A percentile compares a stretch with the other conserved stretches of the same genome.
Evolutionary conservation across 2,888 invertebrate species (phyloP).

Genomic region (Hemicrepidius hirtus): DNA sequence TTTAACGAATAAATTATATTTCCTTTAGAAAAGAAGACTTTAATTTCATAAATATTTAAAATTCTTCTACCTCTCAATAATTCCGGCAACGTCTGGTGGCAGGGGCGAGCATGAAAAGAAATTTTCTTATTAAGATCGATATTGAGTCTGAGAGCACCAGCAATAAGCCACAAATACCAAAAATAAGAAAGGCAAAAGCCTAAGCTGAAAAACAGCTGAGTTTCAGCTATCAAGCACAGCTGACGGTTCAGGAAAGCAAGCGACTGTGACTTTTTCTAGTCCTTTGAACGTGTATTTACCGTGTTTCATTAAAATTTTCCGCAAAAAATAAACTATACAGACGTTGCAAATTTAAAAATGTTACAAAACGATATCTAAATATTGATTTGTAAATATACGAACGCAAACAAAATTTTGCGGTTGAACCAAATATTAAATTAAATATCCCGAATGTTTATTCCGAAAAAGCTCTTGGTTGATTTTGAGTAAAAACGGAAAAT

Average conservation of each 20-base stretch:
- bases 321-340: not conserved
- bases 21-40: too few relatives aligned
- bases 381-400: not conserved
- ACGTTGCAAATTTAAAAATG: not conserved
- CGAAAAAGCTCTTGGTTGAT: not conserved
- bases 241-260: constrained; percentile 33
- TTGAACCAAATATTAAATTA: not conserved
- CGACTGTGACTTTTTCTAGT: not conserved
- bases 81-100: not conserved
- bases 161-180: constrained; percentile 32
- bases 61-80: not conserved
- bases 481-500: constrained; percentile 6
- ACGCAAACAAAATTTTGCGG: constrained; percentile 1
- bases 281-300: constrained; percentile 22
- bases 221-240: constrained; percentile 36
- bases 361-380: not conserved
- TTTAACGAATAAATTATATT: too few relatives aligned
- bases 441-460: not conserved
- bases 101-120: constrained; percentile 1
- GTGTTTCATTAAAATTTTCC: constrained; percentile 18
- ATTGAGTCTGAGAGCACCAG: not conserved
- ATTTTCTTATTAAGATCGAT: constrained; percentile 17
- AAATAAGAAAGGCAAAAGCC: constrained; percentile 37
- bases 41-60: too few relatives aligned
- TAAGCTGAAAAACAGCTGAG: constrained; percentile 35